Base-by-base conservation (phyloP, 2,888 invertebrate genomes). In the Sarcophaga carnaria region DNA sequence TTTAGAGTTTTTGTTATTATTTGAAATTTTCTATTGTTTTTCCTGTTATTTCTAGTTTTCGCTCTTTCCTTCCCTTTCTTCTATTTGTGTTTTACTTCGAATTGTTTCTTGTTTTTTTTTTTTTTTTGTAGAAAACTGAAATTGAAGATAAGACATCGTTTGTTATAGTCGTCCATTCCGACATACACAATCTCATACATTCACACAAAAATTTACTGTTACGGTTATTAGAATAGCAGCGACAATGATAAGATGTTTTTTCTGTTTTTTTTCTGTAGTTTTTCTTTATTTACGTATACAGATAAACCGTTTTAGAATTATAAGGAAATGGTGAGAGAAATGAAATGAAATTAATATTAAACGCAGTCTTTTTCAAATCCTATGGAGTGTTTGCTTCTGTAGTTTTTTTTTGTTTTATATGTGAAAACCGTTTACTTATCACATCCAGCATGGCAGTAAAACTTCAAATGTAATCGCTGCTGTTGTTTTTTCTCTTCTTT, bases 81-180 rank as follows among this genome's bases (percentile, higher is more conserved):
- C 66, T 71, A 72, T 83, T 72, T 20, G 17, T 20, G 0, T 74
- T 81, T 86, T 71, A 64, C 14, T 83, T 83, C 67, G 66, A 75
- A 27, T 80, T 80, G 76, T 64, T 75, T 37, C 64, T 75, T 71
- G 37, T 74, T 79, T 20, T 20, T 20, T 75, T 74, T 37, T 59
- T 27, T 74, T 79, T 76, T 80, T 60, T 70, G 62, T 83, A 86
- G 60, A 83, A 81, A 81, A 81, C 78, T 87, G 81, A 78, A 87
- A 87, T 81, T 87, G 80, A 75, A 87, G 87, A 87, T 87, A 87
- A 84, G 84, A 87, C 78, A 84, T 87, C 84, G 78, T 84, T 87
- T 84, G 75, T 83, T 80, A 81, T 84, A 87, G 83, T 87, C 86
- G 81, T 87, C 86, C 70, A 72, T 84, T 71, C 75, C 47, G 14